A percentile compares a stretch with the other conserved stretches of the same genome.
Conservation (phyloP, 2,113 vertebrate species). For the Bufo bufo region DNA sequence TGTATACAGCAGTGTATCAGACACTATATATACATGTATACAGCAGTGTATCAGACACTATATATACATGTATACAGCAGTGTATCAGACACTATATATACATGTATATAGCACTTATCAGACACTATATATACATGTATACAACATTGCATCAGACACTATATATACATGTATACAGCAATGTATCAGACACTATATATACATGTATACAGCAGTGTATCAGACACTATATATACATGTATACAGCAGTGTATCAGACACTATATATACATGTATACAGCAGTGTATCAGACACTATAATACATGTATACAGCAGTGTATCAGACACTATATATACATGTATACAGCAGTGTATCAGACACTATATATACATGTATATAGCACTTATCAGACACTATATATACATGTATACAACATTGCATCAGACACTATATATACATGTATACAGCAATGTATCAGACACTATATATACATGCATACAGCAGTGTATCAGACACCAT, state of each 20-base stretch:
- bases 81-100: not conserved
- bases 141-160: not conserved
- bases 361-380: not conserved
- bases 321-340: not conserved
- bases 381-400: not conserved
- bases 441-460: not conserved
- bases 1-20: too few species aligned
- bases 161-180: not conserved
- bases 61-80: not conserved
- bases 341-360: too few species aligned
- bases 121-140: not conserved
- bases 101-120: too few species aligned
- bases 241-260: not conserved
- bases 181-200: not conserved
- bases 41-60: too few species aligned
- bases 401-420: not conserved
- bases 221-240: not conserved
- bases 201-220: not conserved
- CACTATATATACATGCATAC: too few species aligned
- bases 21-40: not conserved
- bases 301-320: not conserved
- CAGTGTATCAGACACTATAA: too few species aligned
- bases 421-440: too few species aligned
- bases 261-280: not conserved
- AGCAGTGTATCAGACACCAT: not conserved